Conservation (phyloP, 1,140 invertebrate species). For the Hirudo medicinalis region DNA sequence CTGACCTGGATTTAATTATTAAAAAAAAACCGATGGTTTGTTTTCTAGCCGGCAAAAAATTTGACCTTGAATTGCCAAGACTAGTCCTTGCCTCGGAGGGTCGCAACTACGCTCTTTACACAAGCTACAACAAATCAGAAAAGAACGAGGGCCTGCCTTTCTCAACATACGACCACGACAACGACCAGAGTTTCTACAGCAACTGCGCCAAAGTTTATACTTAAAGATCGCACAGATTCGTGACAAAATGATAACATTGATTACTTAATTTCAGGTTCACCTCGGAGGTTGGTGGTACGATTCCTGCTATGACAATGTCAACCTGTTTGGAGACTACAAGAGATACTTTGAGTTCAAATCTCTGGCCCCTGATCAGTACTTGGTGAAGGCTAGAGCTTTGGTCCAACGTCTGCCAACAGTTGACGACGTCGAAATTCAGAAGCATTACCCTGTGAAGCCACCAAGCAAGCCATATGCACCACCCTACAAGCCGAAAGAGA, state of each 20-base stretch:
- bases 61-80: background rate
- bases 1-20: too few relatives aligned
- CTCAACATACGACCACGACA: constrained; percentile 57
- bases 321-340: constrained; percentile 74
- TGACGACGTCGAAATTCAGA: background rate
- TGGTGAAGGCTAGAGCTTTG: background rate
- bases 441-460: background rate
- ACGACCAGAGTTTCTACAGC: constrained; percentile 56
- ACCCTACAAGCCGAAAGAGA: too few relatives aligned
- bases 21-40: too few relatives aligned
- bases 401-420: constrained; percentile 2
- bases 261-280: constrained; percentile 29
- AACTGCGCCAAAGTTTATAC: constrained; percentile 48
- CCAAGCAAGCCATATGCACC: background rate
- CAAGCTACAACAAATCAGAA: background rate
- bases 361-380: constrained; percentile 9
- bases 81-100: background rate
- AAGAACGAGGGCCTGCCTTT: constrained; percentile 50
- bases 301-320: constrained; percentile 73
- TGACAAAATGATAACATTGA: too few relatives aligned
- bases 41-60: background rate
- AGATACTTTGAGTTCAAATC: constrained; percentile 17
- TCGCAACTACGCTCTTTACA: background rate
- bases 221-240: too few relatives aligned
- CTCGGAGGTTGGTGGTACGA: constrained; percentile 47